A percentile compares a stretch with the other conserved stretches of the same genome.
Evolutionary conservation across 2,888 invertebrate genomes (phyloP).

Genomic region (Andricus curvator): DNA sequence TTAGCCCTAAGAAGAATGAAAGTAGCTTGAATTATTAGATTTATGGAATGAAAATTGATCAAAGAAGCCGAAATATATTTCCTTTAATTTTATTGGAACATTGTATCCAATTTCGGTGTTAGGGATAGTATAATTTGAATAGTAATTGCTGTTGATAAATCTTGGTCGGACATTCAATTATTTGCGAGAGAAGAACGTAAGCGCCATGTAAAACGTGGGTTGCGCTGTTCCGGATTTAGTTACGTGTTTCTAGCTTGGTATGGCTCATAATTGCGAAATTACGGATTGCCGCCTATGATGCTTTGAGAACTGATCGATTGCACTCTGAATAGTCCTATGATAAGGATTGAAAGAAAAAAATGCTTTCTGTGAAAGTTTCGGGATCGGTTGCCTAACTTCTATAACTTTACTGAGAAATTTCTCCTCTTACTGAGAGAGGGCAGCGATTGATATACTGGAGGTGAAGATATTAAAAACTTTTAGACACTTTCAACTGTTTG

Average conservation of each 20-base stretch:
- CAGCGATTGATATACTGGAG: slow-evolving; percentile 17
- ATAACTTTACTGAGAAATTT: slow-evolving; percentile 13
- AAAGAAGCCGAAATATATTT: not conserved
- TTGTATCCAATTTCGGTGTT: not conserved
- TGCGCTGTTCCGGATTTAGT: slow-evolving; percentile 6
- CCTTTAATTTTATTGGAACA: not conserved
- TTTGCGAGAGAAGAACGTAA: not conserved
- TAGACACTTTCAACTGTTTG: slow-evolving; percentile 9
- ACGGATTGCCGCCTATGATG: not conserved
- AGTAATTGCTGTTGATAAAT: slow-evolving; percentile 9
- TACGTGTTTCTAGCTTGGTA: not conserved
- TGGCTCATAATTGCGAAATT: slow-evolving; percentile 1
- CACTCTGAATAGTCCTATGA: slow-evolving; percentile 7
- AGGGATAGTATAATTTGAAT: not conserved
- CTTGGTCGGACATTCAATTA: not conserved
- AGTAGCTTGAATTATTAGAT: no score
- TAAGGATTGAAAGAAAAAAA: slow-evolving; percentile 2
- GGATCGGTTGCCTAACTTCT: not conserved
- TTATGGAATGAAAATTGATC: not conserved
- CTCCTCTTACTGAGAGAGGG: slow-evolving; percentile 16
- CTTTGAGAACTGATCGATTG: slow-evolving; percentile 11
- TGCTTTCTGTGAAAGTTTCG: slow-evolving; percentile 14
- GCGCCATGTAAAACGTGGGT: slow-evolving; percentile 7
- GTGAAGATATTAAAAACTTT: slow-evolving; percentile 8
- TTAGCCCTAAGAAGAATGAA: no score